Percentiles rank a stretch among this genome's conserved stretches.
Conservation (phyloP, 2,113 vertebrate genomes). For the Garra rufa region DNA sequence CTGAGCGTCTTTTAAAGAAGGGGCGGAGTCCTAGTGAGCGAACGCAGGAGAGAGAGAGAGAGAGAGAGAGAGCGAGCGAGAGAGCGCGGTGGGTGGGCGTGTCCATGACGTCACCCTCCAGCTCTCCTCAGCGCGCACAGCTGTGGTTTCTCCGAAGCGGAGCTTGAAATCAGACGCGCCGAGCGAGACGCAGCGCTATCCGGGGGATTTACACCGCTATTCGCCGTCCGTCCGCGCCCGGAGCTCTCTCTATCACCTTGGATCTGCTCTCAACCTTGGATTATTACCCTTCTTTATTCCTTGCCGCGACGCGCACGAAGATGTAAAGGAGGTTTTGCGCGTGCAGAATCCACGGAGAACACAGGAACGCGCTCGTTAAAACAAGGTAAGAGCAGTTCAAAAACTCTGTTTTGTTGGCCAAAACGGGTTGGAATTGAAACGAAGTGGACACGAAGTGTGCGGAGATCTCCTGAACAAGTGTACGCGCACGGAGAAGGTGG, state of each 20-base stretch:
- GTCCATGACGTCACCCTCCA: constrained; percentile 56
- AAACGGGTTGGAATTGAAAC: neutral
- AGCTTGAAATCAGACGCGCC: constrained; percentile 40
- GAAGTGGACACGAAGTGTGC: too few species aligned
- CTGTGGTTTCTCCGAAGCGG: constrained; percentile 52
- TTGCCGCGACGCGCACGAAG: constrained; percentile 12
- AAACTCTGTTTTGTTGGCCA: neutral
- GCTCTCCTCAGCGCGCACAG: constrained; percentile 38
- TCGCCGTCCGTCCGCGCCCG: constrained; percentile 22
- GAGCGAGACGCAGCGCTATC: constrained; percentile 41
- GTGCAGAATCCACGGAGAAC: constrained; percentile 34
- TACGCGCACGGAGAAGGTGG: constrained; percentile 28
- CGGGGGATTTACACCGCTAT: constrained; percentile 54
- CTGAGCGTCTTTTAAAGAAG: neutral
- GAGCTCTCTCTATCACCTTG: constrained; percentile 20
- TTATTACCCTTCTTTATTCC: constrained; percentile 46
- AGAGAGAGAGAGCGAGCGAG: constrained; percentile 25
- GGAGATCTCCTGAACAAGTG: neutral
- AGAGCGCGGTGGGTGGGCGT: constrained; percentile 24
- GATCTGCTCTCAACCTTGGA: constrained; percentile 52
- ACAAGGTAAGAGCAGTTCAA: constrained; percentile 49
- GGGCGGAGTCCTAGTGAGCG: neutral
- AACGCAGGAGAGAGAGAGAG: neutral
- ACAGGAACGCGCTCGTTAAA: constrained; percentile 31
- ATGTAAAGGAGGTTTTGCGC: constrained; percentile 39